Evolutionary conservation across 2,888 invertebrate species (phyloP).

Genomic region (Epiperipatus broadwayi): DNA sequence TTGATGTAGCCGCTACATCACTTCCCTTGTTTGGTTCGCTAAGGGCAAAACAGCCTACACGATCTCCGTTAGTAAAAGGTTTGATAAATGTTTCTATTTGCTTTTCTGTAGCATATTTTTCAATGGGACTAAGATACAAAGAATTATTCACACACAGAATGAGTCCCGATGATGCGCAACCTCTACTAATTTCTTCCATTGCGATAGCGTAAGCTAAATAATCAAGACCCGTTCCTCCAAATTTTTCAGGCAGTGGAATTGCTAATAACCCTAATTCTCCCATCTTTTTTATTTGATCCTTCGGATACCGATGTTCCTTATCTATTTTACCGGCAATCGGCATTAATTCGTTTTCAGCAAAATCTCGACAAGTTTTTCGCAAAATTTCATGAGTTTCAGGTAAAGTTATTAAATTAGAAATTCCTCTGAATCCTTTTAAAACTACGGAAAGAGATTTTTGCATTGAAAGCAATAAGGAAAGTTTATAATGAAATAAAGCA

Average conservation of each 20-base stretch:
- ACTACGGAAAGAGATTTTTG: too few species aligned
- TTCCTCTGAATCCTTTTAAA: too few species aligned
- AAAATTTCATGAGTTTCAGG: constrained; percentile 82
- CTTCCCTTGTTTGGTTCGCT: constrained; percentile 79
- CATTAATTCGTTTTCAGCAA: constrained; percentile 69
- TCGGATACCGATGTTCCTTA: constrained; percentile 60
- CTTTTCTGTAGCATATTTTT: constrained; percentile 53
- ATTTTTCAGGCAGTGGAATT: constrained; percentile 54
- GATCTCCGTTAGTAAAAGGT: constrained; percentile 49
- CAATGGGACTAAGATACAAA: constrained; percentile 62
- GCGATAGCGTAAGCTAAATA: constrained; percentile 81
- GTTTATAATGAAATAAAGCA: too few species aligned
- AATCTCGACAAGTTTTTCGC: constrained; percentile 70
- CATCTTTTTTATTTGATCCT: constrained; percentile 47
- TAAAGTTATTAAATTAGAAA: too few species aligned
- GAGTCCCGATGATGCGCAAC: constrained; percentile 77
- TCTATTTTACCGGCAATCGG: constrained; percentile 69
- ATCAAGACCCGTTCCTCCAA: constrained; percentile 74
- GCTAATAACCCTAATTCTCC: constrained; percentile 79
- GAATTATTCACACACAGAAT: constrained; percentile 91
- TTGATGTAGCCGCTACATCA: constrained; percentile 90
- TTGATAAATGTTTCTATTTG: constrained; percentile 58
- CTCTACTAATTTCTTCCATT: constrained; percentile 74
- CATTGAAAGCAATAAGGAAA: too few species aligned
- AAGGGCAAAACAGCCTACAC: constrained; percentile 75